Conservation (phyloP, 2,797 vertebrate species). For the Anguilla megastoma region DNA sequence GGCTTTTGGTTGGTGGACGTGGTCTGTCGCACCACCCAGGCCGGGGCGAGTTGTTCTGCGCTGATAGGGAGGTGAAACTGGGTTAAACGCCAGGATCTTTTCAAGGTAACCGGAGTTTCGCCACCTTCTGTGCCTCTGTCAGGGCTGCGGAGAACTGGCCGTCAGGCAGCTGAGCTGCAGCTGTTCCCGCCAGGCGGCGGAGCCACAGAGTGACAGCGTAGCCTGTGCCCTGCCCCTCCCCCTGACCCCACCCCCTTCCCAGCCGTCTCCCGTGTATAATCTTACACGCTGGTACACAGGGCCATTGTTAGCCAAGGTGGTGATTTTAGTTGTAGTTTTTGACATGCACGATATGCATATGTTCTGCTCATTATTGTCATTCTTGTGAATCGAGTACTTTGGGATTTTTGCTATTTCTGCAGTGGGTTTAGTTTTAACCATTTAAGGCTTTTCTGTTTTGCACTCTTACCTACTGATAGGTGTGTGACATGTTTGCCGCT, state of each 20-base stretch:
- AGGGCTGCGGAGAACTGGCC: conserved; percentile 38
- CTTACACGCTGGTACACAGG: background rate
- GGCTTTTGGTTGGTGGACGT: background rate
- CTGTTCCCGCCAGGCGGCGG: conserved; percentile 38
- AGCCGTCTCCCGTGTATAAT: background rate
- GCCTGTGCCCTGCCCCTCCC: conserved; percentile 49
- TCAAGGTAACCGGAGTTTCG: conserved; percentile 24
- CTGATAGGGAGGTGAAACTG: conserved; percentile 16
- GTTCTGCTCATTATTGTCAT: background rate
- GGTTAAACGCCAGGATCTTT: conserved; percentile 20
- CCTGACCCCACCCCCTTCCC: background rate
- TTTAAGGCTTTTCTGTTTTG: background rate
- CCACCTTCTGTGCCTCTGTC: conserved; percentile 33
- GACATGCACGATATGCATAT: background rate
- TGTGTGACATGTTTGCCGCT: conserved; percentile 42
- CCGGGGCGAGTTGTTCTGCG: background rate
- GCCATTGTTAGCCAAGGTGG: background rate
- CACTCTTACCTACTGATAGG: background rate
- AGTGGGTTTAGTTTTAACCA: background rate
- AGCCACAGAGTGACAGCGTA: conserved; percentile 63
- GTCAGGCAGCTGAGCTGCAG: conserved; percentile 28
- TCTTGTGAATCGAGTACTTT: background rate
- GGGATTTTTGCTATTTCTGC: background rate
- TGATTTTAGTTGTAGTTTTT: conserved; percentile 41
- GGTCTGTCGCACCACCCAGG: background rate